These are phyloP conservation scores for Volucella inanis DNA, from an alignment of 2,888 invertebrate species.

Conservation along the genomic window DNA sequence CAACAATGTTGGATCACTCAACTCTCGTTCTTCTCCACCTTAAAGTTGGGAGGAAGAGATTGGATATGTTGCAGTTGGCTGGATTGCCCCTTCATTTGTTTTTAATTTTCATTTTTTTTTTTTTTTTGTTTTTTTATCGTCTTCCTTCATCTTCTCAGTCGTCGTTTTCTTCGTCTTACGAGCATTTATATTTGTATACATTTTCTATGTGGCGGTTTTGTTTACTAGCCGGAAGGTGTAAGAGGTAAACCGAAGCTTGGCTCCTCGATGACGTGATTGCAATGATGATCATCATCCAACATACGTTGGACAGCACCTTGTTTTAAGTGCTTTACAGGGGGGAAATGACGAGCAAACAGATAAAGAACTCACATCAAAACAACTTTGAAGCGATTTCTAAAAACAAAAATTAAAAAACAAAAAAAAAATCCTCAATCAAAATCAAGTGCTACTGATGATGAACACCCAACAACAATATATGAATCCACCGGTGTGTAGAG, in stretches of 20 bases:
- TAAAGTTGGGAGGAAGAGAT: conserved; percentile 37
- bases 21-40: conserved; percentile 29
- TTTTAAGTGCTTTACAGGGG: conserved; percentile 56
- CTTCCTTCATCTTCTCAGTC: not conserved
- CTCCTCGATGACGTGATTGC: conserved; percentile 44
- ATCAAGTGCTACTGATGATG: conserved; percentile 58
- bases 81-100: conserved; percentile 26
- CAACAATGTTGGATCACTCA: conserved; percentile 75
- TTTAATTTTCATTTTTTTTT: conserved; percentile 26
- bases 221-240: conserved; percentile 58
- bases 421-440: conserved; percentile 40
- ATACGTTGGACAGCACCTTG: conserved; percentile 28
- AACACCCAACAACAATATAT: conserved; percentile 44
- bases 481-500: conserved; percentile 47
- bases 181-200: conserved; percentile 24
- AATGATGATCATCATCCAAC: conserved; percentile 64
- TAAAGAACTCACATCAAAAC: conserved; percentile 46
- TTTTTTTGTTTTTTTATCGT: not conserved
- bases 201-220: conserved; percentile 38
- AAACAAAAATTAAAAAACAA: conserved; percentile 2
- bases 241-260: conserved; percentile 61
- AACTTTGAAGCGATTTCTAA: conserved; percentile 50
- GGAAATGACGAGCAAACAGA: not conserved
- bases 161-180: no score
- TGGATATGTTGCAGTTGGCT: conserved; percentile 58